Evolutionary conservation across 2,113 vertebrate genomes (phyloP).

Genomic region (Psittacula cyanocephala): DNA sequence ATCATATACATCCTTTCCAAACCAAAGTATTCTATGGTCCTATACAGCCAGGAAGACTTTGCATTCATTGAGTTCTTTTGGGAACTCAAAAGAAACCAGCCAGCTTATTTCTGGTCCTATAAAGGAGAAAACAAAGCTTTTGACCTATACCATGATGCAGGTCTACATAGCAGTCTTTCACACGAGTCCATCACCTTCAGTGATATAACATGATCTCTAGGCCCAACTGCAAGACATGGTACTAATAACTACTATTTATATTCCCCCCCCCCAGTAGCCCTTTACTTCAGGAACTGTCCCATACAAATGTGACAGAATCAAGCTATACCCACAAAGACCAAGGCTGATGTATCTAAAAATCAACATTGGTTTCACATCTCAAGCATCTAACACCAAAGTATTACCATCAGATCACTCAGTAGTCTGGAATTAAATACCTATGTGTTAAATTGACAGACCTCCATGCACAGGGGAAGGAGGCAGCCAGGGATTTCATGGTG

Average conservation of each 20-base stretch:
- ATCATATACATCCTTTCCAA: background rate
- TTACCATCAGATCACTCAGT: background rate
- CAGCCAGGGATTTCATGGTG: background rate
- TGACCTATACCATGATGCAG: accelerated
- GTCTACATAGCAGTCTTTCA: background rate
- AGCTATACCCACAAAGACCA: background rate
- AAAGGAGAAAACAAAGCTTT: background rate
- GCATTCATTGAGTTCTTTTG: background rate
- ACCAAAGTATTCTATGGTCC: background rate
- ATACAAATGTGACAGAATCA: background rate
- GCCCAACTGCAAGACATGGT: background rate
- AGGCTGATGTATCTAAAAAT: background rate
- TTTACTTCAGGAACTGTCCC: background rate
- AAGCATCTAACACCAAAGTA: background rate
- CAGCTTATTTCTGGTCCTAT: background rate
- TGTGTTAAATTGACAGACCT: background rate
- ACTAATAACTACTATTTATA: background rate
- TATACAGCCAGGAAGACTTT: background rate
- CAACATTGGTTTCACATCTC: background rate
- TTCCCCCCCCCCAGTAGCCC: background rate
- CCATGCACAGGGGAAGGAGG: background rate
- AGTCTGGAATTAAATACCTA: background rate
- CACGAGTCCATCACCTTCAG: background rate
- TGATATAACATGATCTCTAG: accelerated
- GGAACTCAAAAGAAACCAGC: background rate